Evolutionary conservation across 2,888 invertebrate genomes (phyloP).

Genomic region (Ditula angustiorana): DNA sequence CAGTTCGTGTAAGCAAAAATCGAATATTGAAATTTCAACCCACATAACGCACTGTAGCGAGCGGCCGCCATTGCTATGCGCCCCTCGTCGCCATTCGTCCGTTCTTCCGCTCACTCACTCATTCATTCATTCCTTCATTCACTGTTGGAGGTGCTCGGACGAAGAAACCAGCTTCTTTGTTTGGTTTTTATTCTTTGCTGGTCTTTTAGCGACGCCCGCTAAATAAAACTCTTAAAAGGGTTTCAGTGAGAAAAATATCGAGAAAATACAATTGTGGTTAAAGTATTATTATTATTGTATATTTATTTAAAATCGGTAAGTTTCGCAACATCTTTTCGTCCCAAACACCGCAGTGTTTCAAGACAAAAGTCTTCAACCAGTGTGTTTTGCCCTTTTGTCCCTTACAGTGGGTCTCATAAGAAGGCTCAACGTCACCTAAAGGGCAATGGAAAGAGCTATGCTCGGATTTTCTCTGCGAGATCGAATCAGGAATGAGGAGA

Average conservation of each 20-base stretch:
- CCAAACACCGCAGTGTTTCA: too few relatives aligned
- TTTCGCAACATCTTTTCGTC: too few relatives aligned
- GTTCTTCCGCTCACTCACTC: slow-evolving; percentile 25
- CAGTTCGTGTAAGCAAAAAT: slow-evolving; percentile 28
- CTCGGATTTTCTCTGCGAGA: too few relatives aligned
- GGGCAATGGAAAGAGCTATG: too few relatives aligned
- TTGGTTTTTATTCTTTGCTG: slow-evolving; percentile 25
- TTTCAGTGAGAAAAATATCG: slow-evolving; percentile 17
- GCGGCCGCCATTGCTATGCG: slow-evolving; percentile 29
- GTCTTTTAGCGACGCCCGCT: slow-evolving; percentile 25
- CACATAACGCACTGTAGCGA: slow-evolving; percentile 25
- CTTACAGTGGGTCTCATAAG: too few relatives aligned
- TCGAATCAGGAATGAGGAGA: too few relatives aligned
- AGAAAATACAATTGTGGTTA: too few relatives aligned
- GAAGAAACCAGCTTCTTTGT: slow-evolving; percentile 15
- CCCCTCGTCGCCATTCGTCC: slow-evolving; percentile 27
- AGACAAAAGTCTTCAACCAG: too few relatives aligned
- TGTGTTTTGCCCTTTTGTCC: too few relatives aligned
- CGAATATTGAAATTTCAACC: slow-evolving; percentile 31
- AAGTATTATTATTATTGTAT: too few relatives aligned
- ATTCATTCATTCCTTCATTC: slow-evolving; percentile 14
- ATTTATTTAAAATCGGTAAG: too few relatives aligned
- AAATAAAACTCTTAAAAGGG: slow-evolving; percentile 22
- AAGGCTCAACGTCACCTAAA: too few relatives aligned
- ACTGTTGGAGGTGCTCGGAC: not conserved